Base-by-base conservation (phyloP, 2,113 vertebrate species). In the Epinephelus moara region DNA sequence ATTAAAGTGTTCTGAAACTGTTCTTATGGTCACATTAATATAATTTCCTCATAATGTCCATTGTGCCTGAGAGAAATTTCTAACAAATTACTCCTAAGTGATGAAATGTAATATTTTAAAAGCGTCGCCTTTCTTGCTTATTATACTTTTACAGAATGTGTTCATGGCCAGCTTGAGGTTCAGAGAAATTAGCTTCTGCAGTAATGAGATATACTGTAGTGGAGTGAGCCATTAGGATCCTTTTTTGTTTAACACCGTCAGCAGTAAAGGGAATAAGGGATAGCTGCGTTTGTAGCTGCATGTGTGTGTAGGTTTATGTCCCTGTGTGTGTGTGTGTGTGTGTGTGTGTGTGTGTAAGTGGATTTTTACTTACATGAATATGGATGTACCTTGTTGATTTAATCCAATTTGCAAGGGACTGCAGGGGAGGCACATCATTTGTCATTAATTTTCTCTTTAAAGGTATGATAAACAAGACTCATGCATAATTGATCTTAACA, bases 121-220 rank as follows among this genome's bases (percentile, higher is more conserved):
- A 42, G 10, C 27, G 12, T 63, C 10, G 64, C 59, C 19, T 72
- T 83, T 82, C 67, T 73, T 81, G 57, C 77, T 81, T 73, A 89
- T 92, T 86, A 81, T 80, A 71, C 56, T 75, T 56, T 45, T 85
- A 59, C 50, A 40, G 50, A 77, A 59, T 85, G 79, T 84, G 86
- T 83, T 80, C 47, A 61, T 60, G 64, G 56, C 47, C 64, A 80
- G 56, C 72, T 64, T 76, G 86, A 82, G 86, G 78, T 86, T 90
- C 71, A 78, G 21, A 81, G 55, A 88, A 93, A 87, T 86, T 61
- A 89, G 85, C 67, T 82, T 79, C 86, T 93, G 92, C 85, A 68
- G 85, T 85, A 93, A 91, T 91, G 90, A 89, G 86, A 89, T 90
- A 89, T 90, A 77, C 59, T 59, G 70, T 68, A 27, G 70, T 75